Evolutionary conservation across 1,140 invertebrate genomes (phyloP).

Genomic region (Brachionus koreanus): DNA sequence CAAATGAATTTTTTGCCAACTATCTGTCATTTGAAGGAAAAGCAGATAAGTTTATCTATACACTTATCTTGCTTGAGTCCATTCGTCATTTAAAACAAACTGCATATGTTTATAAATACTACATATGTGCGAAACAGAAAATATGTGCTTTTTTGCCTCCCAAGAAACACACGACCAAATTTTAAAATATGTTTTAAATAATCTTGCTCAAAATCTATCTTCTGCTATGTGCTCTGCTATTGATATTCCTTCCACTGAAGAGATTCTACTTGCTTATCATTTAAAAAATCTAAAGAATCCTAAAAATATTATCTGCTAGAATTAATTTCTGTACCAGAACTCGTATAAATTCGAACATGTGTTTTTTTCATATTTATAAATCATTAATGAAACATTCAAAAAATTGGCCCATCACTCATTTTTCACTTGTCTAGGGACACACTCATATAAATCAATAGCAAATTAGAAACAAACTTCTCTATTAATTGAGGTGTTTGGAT

Average conservation of each 20-base stretch:
- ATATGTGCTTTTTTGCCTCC: background rate
- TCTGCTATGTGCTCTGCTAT: background rate
- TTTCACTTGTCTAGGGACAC: background rate
- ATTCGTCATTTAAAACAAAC: constrained; percentile 30
- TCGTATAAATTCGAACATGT: background rate
- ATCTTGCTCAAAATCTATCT: background rate
- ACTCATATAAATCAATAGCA: background rate
- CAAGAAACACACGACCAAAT: background rate
- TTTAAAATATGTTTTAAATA: background rate
- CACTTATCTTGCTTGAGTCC: background rate
- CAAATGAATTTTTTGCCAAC: background rate
- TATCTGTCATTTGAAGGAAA: constrained; percentile 16
- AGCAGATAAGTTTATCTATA: constrained; percentile 7
- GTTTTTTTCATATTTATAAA: background rate
- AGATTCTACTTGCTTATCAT: background rate
- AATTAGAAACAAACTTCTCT: too few species aligned
- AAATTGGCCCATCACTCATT: background rate
- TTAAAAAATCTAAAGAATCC: background rate
- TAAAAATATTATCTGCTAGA: background rate
- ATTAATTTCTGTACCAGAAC: constrained; percentile 4
- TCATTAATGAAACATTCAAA: background rate
- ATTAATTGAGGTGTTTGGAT: too few species aligned
- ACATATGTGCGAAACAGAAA: background rate
- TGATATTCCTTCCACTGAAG: background rate
- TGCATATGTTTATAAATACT: background rate